A percentile compares a stretch with the other conserved stretches of the same genome.
phyloP scores from a whole-genome alignment of 2,888 invertebrate species.

The Neria commutata region DNA sequence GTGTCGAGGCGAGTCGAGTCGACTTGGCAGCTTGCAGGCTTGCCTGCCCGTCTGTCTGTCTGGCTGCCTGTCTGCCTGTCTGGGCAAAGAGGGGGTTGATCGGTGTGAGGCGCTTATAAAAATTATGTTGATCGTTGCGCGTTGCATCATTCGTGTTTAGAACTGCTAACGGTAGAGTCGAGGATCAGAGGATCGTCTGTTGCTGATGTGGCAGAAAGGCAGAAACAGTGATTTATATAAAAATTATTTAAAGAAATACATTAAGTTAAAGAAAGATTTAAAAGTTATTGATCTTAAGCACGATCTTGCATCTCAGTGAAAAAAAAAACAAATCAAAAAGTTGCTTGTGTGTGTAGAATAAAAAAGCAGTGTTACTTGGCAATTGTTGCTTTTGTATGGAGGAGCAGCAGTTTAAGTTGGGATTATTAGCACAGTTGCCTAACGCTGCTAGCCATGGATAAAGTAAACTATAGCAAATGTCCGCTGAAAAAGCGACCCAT shows the following conservation, averaged over 20 bases:
- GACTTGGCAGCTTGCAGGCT: background rate
- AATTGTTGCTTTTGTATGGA: too few species aligned
- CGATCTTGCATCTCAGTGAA: too few species aligned
- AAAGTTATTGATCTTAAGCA: too few species aligned
- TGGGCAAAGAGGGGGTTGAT: conserved; percentile 41
- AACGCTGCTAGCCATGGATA: too few species aligned
- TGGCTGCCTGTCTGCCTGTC: conserved; percentile 19
- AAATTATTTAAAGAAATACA: background rate
- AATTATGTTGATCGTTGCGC: conserved; percentile 48
- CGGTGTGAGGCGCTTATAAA: conserved; percentile 45
- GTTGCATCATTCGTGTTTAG: conserved; percentile 56
- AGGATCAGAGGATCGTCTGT: conserved; percentile 20
- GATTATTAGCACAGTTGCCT: too few species aligned
- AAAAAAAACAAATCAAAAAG: background rate
- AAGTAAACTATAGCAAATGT: conserved; percentile 58
- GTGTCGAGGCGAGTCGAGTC: conserved; percentile 3
- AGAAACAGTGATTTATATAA: conserved; percentile 3
- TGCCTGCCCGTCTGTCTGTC: conserved; percentile 7
- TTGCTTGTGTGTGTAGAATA: background rate
- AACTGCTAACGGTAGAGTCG: conserved; percentile 46
- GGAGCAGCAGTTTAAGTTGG: too few species aligned
- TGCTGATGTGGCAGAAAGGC: background rate
- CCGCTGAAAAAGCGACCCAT: conserved; percentile 60
- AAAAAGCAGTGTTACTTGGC: too few species aligned
- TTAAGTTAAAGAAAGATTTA: background rate